These are phyloP conservation scores for Drosophila tsacasi DNA, from an alignment of 1,140 invertebrate species.

Conservation along the genomic window DNA sequence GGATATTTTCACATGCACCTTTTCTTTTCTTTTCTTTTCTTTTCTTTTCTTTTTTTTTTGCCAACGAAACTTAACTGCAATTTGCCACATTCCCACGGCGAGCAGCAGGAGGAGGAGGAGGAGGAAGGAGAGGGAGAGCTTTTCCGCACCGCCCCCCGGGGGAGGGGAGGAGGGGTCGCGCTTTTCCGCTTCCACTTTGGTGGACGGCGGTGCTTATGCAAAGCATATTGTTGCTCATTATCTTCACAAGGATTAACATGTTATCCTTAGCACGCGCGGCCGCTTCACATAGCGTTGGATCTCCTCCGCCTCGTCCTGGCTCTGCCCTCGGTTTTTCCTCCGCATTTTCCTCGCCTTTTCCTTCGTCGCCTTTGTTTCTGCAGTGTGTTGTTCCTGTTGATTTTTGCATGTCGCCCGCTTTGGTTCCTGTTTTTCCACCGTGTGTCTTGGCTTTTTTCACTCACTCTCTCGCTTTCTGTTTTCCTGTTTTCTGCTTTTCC, in stretches of 20 bases:
- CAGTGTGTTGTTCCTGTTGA: conserved; percentile 51
- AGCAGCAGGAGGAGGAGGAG: neutral
- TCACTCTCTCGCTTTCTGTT: no score
- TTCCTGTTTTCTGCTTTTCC: neutral
- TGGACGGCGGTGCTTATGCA: conserved; percentile 64
- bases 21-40: neutral
- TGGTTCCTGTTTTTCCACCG: conserved; percentile 40
- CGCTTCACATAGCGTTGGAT: conserved; percentile 31
- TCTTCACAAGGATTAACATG: conserved; percentile 76
- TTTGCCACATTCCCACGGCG: conserved; percentile 24
- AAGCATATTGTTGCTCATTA: conserved; percentile 80
- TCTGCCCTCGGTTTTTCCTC: neutral
- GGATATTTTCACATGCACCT: conserved; percentile 22
- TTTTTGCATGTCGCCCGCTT: conserved; percentile 65
- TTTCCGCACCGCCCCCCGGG: neutral
- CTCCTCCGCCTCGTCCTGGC: conserved; percentile 3
- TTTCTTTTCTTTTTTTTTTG: neutral
- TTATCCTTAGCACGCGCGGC: conserved; percentile 74
- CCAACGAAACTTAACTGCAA: conserved; percentile 29
- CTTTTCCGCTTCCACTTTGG: conserved; percentile 71
- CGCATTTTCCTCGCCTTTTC: neutral
- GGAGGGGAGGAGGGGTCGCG: neutral
- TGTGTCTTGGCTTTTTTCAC: conserved; percentile 12
- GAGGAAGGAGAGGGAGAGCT: neutral
- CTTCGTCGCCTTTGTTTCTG: conserved; percentile 21